Conservation (phyloP, 2,797 vertebrate species). For the Psittacula derbiana region DNA sequence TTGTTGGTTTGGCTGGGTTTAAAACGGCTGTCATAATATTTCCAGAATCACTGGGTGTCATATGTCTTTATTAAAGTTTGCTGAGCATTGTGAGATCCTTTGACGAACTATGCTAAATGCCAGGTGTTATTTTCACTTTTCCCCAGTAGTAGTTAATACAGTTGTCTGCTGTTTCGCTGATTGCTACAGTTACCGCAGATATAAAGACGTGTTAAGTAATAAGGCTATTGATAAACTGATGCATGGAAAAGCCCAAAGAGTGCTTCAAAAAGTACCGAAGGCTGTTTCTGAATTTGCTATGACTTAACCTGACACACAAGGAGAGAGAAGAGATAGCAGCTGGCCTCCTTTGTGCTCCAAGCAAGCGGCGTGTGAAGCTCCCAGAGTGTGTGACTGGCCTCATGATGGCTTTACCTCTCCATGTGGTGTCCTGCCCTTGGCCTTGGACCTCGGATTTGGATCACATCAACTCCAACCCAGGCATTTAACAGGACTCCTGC, state of each 20-base stretch:
- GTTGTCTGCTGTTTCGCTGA: constrained; percentile 17
- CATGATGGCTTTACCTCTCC: not conserved
- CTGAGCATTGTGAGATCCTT: not conserved
- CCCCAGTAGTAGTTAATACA: not conserved
- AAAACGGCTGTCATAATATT: not conserved
- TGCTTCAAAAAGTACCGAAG: not conserved
- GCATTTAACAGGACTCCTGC: fast-evolving
- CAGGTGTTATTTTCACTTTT: constrained; percentile 23
- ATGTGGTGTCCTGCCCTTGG: fast-evolving
- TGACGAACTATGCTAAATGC: not conserved
- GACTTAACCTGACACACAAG: not conserved
- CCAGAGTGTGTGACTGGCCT: fast-evolving
- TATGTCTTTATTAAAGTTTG: constrained; percentile 11
- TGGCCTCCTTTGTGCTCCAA: fast-evolving
- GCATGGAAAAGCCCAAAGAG: not conserved
- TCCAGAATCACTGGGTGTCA: not conserved
- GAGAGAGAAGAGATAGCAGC: not conserved
- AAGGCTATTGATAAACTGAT: not conserved
- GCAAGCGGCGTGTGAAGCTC: fast-evolving
- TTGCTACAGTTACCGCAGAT: not conserved
- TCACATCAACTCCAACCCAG: not conserved
- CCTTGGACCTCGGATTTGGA: not conserved
- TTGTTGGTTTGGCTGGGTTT: not conserved
- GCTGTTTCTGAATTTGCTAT: not conserved
- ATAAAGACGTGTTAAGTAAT: not conserved